Conservation (phyloP, 2,113 vertebrate genomes). For the Trematomus loennbergii region DNA sequence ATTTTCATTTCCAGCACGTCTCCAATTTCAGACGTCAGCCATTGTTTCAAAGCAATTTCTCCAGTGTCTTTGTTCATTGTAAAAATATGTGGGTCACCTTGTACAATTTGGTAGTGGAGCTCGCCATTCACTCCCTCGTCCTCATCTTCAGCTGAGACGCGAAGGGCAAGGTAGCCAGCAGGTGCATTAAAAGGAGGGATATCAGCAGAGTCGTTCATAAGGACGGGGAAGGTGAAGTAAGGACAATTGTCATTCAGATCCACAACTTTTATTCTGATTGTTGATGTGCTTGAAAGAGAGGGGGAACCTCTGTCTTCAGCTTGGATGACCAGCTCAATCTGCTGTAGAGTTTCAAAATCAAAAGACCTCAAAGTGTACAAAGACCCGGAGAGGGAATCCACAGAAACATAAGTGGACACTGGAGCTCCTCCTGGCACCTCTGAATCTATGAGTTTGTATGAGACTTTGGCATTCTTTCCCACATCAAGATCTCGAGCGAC, state of each 20-base stretch:
- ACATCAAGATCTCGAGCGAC: constrained; percentile 81
- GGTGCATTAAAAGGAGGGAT: constrained; percentile 66
- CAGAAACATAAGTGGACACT: constrained; percentile 71
- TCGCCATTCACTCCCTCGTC: constrained; percentile 74
- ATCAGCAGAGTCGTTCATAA: constrained; percentile 74
- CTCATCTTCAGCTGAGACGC: constrained; percentile 67
- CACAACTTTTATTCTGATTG: constrained; percentile 73
- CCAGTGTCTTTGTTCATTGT: constrained; percentile 67
- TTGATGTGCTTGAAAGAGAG: constrained; percentile 57
- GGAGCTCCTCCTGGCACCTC: constrained; percentile 47
- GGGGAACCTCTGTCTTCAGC: constrained; percentile 77
- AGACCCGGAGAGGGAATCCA: constrained; percentile 76
- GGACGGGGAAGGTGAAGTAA: constrained; percentile 67
- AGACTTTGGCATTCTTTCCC: constrained; percentile 76
- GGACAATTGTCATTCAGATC: constrained; percentile 83
- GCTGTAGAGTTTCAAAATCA: constrained; percentile 72
- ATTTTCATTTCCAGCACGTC: constrained; percentile 68
- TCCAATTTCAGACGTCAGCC: constrained; percentile 58
- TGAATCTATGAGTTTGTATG: constrained; percentile 79
- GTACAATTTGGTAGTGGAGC: constrained; percentile 72
- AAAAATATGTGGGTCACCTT: constrained; percentile 72
- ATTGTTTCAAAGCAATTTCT: constrained; percentile 76
- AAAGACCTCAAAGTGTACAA: constrained; percentile 74
- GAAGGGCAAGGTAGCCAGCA: constrained; percentile 73
- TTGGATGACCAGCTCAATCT: constrained; percentile 75